Evolutionary conservation across 2,888 invertebrate species (phyloP).

Genomic region (Pinctada fucata): DNA sequence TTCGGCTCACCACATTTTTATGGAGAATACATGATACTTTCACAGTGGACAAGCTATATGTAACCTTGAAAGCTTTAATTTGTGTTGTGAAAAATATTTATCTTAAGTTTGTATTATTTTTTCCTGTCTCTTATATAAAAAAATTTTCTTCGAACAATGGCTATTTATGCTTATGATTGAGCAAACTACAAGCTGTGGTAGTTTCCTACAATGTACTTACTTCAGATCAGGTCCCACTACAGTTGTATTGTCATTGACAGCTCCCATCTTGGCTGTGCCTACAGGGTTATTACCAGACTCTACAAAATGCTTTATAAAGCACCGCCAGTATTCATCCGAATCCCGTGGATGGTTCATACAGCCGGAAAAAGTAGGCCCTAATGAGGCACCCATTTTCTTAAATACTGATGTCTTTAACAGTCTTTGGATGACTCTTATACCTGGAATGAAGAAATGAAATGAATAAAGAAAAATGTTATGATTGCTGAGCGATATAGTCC

Average conservation of each 20-base stretch:
- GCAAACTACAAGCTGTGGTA: too few relatives aligned
- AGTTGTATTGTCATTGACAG: slow-evolving; percentile 15
- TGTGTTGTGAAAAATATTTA: too few relatives aligned
- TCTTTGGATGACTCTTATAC: slow-evolving; percentile 20
- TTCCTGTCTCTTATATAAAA: too few relatives aligned
- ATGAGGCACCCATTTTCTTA: slow-evolving; percentile 14
- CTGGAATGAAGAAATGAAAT: slow-evolving; percentile 12
- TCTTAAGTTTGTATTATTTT: too few relatives aligned
- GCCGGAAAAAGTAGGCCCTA: slow-evolving; percentile 30
- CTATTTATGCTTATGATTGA: too few relatives aligned
- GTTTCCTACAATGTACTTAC: slow-evolving; percentile 1
- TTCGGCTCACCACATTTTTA: too few relatives aligned
- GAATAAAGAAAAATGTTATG: neutral
- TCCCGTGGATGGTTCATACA: slow-evolving; percentile 19
- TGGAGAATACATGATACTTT: too few relatives aligned
- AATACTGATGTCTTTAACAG: slow-evolving; percentile 26
- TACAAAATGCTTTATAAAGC: slow-evolving; percentile 27
- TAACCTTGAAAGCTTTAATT: too few relatives aligned
- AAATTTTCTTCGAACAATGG: too few relatives aligned
- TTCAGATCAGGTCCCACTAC: slow-evolving; percentile 34
- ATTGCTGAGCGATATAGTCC: too few relatives aligned
- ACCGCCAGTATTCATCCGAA: slow-evolving; percentile 36
- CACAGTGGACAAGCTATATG: too few relatives aligned
- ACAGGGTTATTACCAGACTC: slow-evolving; percentile 31
- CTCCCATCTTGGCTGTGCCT: slow-evolving; percentile 37